Evolutionary conservation across 30 jellyfish, hydroid and myxozoan genomes (phyloP).

Genomic region (Aurelia coerulea): DNA sequence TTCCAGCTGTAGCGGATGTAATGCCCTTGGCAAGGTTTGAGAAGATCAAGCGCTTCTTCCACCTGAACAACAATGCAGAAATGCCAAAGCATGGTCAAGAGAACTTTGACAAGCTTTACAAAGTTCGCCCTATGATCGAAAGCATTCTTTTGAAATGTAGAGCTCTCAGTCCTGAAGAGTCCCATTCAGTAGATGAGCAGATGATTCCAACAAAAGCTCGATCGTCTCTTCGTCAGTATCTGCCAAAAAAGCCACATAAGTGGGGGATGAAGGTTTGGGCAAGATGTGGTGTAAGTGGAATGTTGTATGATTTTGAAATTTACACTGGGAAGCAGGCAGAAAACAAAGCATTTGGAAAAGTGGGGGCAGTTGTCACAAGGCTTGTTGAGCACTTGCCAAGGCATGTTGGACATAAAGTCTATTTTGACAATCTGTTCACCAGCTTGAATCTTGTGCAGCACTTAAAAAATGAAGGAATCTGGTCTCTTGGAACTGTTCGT

Average conservation of each 20-base stretch:
- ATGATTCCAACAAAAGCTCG: too few relatives aligned
- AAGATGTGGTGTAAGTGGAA: neutral
- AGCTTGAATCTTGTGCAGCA: constrained; percentile 26
- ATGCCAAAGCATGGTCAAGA: constrained; percentile 32
- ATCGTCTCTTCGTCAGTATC: neutral
- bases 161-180: constrained; percentile 19
- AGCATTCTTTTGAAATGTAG: constrained; percentile 11
- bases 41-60: constrained; percentile 28
- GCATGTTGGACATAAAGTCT: constrained; percentile 56
- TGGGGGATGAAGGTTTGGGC: constrained; percentile 56
- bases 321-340: constrained; percentile 36
- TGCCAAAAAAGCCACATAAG: constrained; percentile 54
- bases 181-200: neutral
- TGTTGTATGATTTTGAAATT: constrained; percentile 23
- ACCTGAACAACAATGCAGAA: constrained; percentile 12
- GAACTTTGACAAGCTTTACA: too few relatives aligned
- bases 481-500: neutral
- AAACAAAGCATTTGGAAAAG: constrained; percentile 42
- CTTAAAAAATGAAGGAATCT: neutral
- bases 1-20: constrained; percentile 27
- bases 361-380: constrained; percentile 40
- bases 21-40: neutral
- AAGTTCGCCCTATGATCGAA: constrained; percentile 20
- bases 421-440: neutral
- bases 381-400: constrained; percentile 32